Conservation (phyloP, 1,140 invertebrate genomes). For the Drosophila kepulauana region DNA sequence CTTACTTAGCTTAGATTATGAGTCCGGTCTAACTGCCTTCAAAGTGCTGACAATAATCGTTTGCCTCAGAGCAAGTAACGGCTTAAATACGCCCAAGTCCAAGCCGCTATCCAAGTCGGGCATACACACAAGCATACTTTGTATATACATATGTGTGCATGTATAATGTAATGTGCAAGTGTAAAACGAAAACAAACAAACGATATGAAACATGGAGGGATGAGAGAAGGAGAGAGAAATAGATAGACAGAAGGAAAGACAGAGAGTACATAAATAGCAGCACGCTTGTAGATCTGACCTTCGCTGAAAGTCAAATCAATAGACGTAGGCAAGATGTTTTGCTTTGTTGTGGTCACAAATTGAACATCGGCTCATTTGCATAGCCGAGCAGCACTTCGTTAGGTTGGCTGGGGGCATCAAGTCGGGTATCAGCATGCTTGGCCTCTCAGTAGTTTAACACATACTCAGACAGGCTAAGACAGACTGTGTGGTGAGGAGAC, state of each 20-base stretch:
- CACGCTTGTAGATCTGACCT: conserved; percentile 53
- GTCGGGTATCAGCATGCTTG: neutral
- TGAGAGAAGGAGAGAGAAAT: too few relatives aligned
- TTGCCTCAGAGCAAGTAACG: too few relatives aligned
- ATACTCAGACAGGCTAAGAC: neutral
- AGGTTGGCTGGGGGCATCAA: neutral
- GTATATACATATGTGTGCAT: too few relatives aligned
- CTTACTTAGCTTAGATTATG: too few relatives aligned
- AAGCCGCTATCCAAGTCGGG: too few relatives aligned
- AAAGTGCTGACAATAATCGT: too few relatives aligned
- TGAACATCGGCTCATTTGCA: conserved; percentile 69
- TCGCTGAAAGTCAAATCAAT: conserved; percentile 70
- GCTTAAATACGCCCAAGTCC: too few relatives aligned
- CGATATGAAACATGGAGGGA: too few relatives aligned
- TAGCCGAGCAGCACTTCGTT: conserved; percentile 12
- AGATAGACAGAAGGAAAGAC: neutral
- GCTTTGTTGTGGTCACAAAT: conserved; percentile 47
- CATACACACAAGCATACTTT: too few relatives aligned
- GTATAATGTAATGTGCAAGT: too few relatives aligned
- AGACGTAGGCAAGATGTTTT: conserved; percentile 22
- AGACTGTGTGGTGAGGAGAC: neutral
- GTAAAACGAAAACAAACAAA: too few relatives aligned
- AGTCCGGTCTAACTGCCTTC: too few relatives aligned
- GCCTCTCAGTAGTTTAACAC: conserved; percentile 12
- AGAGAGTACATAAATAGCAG: conserved; percentile 6